A percentile compares a stretch with the other conserved stretches of the same genome.
Conservation (phyloP, 2,888 invertebrate species). For the Cyrtodaria siliqua region DNA sequence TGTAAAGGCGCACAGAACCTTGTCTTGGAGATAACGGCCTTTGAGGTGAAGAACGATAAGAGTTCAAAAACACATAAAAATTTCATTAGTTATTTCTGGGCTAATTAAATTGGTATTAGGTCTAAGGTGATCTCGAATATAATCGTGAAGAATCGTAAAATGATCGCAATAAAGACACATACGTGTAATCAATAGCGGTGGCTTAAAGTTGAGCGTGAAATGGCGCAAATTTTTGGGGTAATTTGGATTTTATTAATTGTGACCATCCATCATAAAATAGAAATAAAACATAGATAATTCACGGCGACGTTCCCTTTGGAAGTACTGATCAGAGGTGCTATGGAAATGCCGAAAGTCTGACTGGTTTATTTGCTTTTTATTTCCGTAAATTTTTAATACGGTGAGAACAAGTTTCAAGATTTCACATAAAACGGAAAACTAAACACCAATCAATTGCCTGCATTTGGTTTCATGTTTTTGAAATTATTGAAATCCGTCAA, state of each 20-base stretch:
- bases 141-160: slow-evolving; percentile 38
- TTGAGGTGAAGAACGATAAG: slow-evolving; percentile 35
- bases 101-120: slow-evolving; percentile 54
- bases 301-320: slow-evolving; percentile 21
- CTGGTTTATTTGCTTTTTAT: slow-evolving; percentile 30
- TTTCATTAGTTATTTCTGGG: slow-evolving; percentile 60
- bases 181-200: slow-evolving; percentile 41
- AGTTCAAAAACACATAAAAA: slow-evolving; percentile 56
- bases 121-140: slow-evolving; percentile 9
- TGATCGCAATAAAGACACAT: slow-evolving; percentile 39
- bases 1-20: slow-evolving; percentile 8
- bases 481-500: too few species aligned
- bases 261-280: slow-evolving; percentile 50
- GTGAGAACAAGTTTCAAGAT: too few species aligned
- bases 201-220: slow-evolving; percentile 51
- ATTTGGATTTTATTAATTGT: slow-evolving; percentile 61
- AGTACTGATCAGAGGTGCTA: slow-evolving; percentile 32
- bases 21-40: slow-evolving; percentile 44
- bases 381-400: too few species aligned
- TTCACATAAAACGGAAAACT: too few species aligned
- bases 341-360: slow-evolving; percentile 19
- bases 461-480: too few species aligned
- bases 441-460: too few species aligned
- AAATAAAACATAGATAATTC: slow-evolving; percentile 46
- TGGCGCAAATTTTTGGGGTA: slow-evolving; percentile 50